Evolutionary conservation across 2,888 invertebrate genomes (phyloP).

Genomic region (Cephus spinipes): DNA sequence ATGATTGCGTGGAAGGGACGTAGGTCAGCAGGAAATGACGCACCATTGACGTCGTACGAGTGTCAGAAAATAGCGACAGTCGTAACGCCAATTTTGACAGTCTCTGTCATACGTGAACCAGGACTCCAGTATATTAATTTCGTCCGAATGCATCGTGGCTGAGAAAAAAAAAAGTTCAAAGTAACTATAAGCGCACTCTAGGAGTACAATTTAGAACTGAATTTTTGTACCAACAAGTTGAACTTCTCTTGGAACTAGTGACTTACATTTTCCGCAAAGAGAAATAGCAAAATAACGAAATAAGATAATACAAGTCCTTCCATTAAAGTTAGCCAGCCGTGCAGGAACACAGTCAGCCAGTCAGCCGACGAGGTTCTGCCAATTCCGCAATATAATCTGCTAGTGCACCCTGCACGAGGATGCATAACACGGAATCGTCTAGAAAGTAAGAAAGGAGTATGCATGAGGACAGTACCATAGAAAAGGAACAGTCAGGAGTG

Average conservation of each 20-base stretch:
- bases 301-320: background rate
- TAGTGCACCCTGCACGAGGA: background rate
- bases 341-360: background rate
- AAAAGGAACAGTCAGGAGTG: background rate
- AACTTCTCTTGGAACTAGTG: background rate
- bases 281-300: background rate
- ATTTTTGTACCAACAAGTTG: background rate
- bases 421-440: background rate
- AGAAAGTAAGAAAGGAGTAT: background rate
- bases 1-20: background rate
- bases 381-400: background rate
- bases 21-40: background rate
- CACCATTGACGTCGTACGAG: too few relatives aligned
- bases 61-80: background rate
- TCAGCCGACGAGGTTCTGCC: background rate
- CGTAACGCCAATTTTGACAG: background rate
- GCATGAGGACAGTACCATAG: too few relatives aligned
- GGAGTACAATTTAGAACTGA: background rate
- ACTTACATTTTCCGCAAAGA: background rate
- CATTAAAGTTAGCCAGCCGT: background rate
- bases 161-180: background rate
- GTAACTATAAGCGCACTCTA: background rate
- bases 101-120: background rate
- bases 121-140: background rate
- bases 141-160: background rate